Evolutionary conservation across 2,888 invertebrate species (phyloP), one percentile per base, ranked within the genome.

Genomic region (Agapostemon virescens): DNA sequence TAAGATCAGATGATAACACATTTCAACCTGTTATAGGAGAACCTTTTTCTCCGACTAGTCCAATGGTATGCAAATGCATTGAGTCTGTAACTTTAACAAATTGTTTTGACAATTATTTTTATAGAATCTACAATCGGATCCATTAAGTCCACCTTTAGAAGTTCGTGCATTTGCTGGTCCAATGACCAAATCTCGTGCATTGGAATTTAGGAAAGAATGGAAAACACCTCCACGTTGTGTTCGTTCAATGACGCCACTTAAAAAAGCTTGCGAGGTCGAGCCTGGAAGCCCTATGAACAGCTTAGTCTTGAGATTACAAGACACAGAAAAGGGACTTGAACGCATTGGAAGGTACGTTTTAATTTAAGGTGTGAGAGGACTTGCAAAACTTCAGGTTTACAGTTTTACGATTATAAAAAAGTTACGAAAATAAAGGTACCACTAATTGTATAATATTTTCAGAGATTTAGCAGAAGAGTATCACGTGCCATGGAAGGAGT

Each of bases 121-220:
- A 3, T 68, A 97, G 96, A 94, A 94, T 55, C 93, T 96, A 78
- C 95, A 95, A 89, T 90, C 87, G 15, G 95, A 96, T 92, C 95
- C 95, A 0, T 92, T 96, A 15, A 95, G 95, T 87, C 96, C 96
- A 0, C 94, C 95, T 67, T 91, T 96, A 86, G 96, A 97, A 94
- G 96, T 97, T 84, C 95, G 95, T 89, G 98, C 98, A 0, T 96
- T 96, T 93, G 98, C 98, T 13, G 98, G 98, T 0, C 98, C 98
- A 26, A 98, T 98, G 98, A 95, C 95, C 58, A 95, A 95, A 81
- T 93, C 94, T 20, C 94, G 95, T 73, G 98, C 98, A 0, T 93
- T 94, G 17, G 93, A 93, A 77, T 97, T 98, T 93, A 94, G 96
- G 13, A 95, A 95, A 77, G 94, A 95, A 70, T 98, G 97, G 97